These are phyloP conservation scores for Gobius niger DNA, from an alignment of 2,113 vertebrate species.

Conservation along the genomic window DNA sequence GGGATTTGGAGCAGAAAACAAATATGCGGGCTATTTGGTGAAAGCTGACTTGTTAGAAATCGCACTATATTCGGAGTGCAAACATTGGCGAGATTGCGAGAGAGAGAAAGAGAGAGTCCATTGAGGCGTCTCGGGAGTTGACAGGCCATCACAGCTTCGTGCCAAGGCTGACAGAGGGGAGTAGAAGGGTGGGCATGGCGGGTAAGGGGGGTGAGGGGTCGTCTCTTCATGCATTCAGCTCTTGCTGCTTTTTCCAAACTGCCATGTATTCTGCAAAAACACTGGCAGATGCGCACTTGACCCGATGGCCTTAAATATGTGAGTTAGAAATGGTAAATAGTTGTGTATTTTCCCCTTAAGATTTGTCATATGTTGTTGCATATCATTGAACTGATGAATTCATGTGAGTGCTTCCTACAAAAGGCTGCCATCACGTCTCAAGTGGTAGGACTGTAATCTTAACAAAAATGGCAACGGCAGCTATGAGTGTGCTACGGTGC, in stretches of 20 bases:
- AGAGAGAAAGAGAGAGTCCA: conserved; percentile 16
- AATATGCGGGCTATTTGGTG: conserved; percentile 27
- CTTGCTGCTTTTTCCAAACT: conserved; percentile 14
- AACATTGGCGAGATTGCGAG: conserved; percentile 27
- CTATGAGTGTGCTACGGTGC: too few species aligned
- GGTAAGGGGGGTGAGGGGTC: conserved; percentile 36
- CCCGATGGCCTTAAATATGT: not conserved
- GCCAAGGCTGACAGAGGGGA: conserved; percentile 46
- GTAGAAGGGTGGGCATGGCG: conserved; percentile 13
- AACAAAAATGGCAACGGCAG: too few species aligned
- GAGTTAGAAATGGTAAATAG: not conserved
- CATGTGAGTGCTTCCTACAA: too few species aligned
- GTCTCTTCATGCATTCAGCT: conserved; percentile 33
- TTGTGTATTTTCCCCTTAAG: not conserved
- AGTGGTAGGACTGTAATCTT: too few species aligned
- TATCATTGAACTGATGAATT: too few species aligned
- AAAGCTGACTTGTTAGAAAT: conserved; percentile 25
- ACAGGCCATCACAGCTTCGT: conserved; percentile 55
- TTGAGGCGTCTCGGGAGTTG: conserved; percentile 42
- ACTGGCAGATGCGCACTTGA: conserved; percentile 37
- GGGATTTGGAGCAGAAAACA: conserved; percentile 25
- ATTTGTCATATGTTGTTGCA: too few species aligned
- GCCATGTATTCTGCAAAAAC: conserved; percentile 14
- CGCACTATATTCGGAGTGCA: conserved; percentile 40
- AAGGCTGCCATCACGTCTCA: too few species aligned